Conservation (phyloP, 2,888 invertebrate species). For the Agonopterix alstromeriana region DNA sequence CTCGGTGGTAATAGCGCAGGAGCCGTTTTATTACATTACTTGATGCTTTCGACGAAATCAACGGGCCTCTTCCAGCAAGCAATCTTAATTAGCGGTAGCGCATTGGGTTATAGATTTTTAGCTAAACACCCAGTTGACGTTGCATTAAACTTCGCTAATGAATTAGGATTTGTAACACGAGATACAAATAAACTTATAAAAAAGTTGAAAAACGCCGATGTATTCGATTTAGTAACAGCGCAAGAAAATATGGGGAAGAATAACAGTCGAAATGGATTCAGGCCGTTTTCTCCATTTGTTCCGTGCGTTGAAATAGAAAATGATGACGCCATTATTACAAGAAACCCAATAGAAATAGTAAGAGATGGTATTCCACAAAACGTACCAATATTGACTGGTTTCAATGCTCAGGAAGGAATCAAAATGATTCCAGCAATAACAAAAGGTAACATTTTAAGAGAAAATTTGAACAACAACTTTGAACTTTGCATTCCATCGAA, state of each 20-base stretch:
- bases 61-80: conserved; percentile 24
- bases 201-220: conserved; percentile 15
- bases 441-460: conserved; percentile 8
- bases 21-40: conserved; percentile 29
- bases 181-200: conserved; percentile 13
- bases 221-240: conserved; percentile 21
- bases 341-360: conserved; percentile 34
- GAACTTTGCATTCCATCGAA: conserved; percentile 26
- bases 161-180: conserved; percentile 15
- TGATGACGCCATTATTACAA: conserved; percentile 32
- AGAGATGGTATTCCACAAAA: conserved; percentile 34
- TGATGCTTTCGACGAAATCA: conserved; percentile 30
- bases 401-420: conserved; percentile 44
- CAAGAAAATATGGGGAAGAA: conserved; percentile 16
- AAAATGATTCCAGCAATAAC: conserved; percentile 14
- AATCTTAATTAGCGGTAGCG: conserved; percentile 25
- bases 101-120: conserved; percentile 22
- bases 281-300: conserved; percentile 28
- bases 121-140: conserved; percentile 16
- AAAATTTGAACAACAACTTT: conserved; percentile 20
- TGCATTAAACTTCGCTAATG: conserved; percentile 16
- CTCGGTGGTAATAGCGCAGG: conserved; percentile 41
- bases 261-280: conserved; percentile 14
- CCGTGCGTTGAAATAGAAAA: conserved; percentile 44
- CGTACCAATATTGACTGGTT: conserved; percentile 44